Base-by-base conservation (phyloP, 2,113 vertebrate genomes). In the Solea solea region DNA sequence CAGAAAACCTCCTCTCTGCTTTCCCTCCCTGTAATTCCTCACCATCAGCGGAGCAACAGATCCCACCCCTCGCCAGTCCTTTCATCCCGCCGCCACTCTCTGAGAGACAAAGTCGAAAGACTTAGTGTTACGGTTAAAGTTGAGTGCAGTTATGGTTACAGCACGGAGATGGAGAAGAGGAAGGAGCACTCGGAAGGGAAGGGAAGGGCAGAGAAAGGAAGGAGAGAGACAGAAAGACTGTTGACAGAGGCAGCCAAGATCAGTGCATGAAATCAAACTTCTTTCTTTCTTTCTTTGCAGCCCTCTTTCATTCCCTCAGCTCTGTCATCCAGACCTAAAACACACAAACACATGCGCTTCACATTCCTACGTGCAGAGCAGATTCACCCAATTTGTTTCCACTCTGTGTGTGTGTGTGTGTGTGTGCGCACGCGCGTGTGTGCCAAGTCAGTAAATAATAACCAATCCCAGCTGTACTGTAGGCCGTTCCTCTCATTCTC, bases 391-490 rank as follows among this genome's bases (percentile, higher is more conserved):
- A 86, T 83, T 90, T 88, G 82, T 88, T 90, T 88, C 82, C 86
- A 88, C 61, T 78, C 64, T 7, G 50, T 64, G 64, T 62, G 72
- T 68, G 56, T 76, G 81, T 73, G 66, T 59, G 75, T 55, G 53
- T 77, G 75, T 72, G 69, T 62, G 75, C 67, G 66, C 59, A 61
- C 46, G 82, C 57, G 68, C 40, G 76, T 57, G 63, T 58, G 53
- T 68, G 84, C 83, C 85, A 89, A 89, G 86, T 85, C 88, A 85
- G 88, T 90, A 90, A 90, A 90, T 89, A 89, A 85, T 90, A 91
- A 91, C 89, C 89, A 89, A 84, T 85, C 74, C 88, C 90, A 91
- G 88, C 88, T 91, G 89, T 82, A 85, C 75, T 84, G 79, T 72
- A 65, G 80, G 68, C 75, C 46, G 46, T 82, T 75, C 67, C 65